Base-by-base conservation (phyloP, 35 echinoderm and acorn worm genomes). In the Chiridota heheva region DNA sequence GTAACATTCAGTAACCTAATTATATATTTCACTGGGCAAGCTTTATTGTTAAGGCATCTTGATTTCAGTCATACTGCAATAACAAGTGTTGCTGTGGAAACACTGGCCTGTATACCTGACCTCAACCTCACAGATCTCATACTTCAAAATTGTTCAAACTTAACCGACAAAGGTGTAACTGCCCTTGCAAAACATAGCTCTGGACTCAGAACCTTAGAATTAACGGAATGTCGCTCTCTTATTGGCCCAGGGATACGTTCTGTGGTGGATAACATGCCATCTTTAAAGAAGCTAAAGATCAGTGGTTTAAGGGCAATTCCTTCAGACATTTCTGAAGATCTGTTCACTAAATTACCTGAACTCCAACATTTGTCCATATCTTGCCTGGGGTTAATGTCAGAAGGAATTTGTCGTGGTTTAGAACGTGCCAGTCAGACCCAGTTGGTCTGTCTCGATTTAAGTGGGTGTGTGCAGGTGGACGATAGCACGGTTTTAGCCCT, bases 1-100 rank as follows among this genome's bases (percentile, higher is more conserved):
- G 42, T 96, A 36, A 90, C 87, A 26, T 74, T 96, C 69, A 64
- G 63, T 3, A 96, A 90, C 77, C 35, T 96, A 2, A 29, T 80
- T 22, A 71, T 57, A 35, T 86, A 40, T 61, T 41, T 90, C 8
- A 58, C 69, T 66, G 69, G 36, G 15, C 66, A 48, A 13, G 26
- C 87, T 27, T 46, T 40, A 40, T 77, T 60, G 10, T 43, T 96
- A 1, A 75, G 43, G 26, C 32, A 40, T 40, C 44, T 90, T 15
- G 68, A 95, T 71, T 57, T 96, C 26, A 90, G 92, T 55, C 53
- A 80, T 18, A 96, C 92, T 24, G 38, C 72, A 44, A 63, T 90
- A 0, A 90, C 86, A 3, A 90, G 73, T 60, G 44, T 39, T 1
- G 81, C 86, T 10, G 36, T 96, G 22, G 41, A 60, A 42, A 69